A percentile compares a stretch with the other conserved stretches of the same genome.
Conservation (phyloP, 2,113 vertebrate species). For the Pelobates fuscus region DNA sequence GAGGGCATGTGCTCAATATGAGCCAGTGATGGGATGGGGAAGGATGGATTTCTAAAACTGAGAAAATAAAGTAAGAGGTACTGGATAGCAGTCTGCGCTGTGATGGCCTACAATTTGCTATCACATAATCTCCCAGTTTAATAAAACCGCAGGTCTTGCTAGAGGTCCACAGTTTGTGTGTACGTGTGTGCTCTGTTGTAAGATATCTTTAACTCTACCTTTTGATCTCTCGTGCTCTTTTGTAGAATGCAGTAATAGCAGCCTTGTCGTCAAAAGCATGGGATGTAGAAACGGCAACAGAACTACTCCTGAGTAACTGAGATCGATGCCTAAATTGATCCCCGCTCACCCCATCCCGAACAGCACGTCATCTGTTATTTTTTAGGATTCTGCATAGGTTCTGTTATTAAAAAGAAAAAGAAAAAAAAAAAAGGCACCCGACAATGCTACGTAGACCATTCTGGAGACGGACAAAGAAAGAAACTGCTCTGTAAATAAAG, state of each 20-base stretch:
- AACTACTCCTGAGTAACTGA: constrained; percentile 98
- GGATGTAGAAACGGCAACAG: constrained; percentile 97
- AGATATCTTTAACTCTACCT: no score
- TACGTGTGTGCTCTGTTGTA: no score
- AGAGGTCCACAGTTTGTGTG: no score
- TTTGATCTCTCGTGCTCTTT: no score
- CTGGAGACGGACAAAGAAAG: constrained; percentile 77
- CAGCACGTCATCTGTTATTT: constrained; percentile 79
- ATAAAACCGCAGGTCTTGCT: no score
- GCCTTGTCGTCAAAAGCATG: constrained; percentile 99
- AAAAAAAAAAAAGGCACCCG: constrained; percentile 67
- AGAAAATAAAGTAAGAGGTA: no score
- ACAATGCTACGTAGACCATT: constrained; percentile 78
- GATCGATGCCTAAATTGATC: constrained; percentile 68
- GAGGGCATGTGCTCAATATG: no score
- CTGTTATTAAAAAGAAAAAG: constrained; percentile 66
- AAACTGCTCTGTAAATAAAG: constrained; percentile 92
- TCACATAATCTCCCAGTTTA: no score
- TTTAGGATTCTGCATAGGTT: constrained; percentile 86
- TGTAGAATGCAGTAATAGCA: constrained; percentile 97
- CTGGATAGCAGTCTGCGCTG: no score
- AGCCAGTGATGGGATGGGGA: no score
- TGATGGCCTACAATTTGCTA: no score
- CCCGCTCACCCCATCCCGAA: constrained; percentile 73
- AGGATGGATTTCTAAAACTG: no score